phyloP scores from a whole-genome alignment of 2,888 invertebrate genomes.

The Dicyrtoma fusca region DNA sequence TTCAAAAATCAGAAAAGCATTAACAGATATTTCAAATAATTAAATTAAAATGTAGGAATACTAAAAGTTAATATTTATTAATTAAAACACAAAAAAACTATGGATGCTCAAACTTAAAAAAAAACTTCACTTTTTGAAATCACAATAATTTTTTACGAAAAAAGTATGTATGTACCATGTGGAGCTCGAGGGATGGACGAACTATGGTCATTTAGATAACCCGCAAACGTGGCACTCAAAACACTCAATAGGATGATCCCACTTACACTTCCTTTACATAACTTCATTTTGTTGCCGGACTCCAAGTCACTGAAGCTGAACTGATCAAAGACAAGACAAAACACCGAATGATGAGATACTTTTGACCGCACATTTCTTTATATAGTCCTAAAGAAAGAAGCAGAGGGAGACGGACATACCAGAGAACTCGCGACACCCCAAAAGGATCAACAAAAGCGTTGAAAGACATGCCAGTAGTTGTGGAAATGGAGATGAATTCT shows the following conservation, averaged over 20 bases:
- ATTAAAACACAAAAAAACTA: neutral
- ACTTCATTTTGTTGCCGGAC: slow-evolving; percentile 1
- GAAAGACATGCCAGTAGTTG: no score
- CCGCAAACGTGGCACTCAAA: neutral
- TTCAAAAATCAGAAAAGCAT: neutral
- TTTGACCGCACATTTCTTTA: neutral
- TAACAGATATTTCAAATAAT: neutral
- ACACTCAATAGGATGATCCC: neutral
- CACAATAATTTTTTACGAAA: no score
- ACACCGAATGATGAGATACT: neutral
- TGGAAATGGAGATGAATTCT: no score
- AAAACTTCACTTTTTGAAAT: neutral
- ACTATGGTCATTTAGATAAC: neutral
- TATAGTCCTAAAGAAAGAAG: neutral
- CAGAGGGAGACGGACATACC: no score
- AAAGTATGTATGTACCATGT: neutral
- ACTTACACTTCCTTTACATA: neutral
- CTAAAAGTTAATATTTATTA: neutral
- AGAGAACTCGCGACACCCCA: no score
- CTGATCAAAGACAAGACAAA: neutral
- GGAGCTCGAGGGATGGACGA: neutral
- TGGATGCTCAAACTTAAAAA: neutral
- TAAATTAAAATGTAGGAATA: neutral
- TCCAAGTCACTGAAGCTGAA: neutral
- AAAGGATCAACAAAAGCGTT: no score